phyloP scores from a whole-genome alignment of 1,140 invertebrate species.

The Periplaneta americana region DNA sequence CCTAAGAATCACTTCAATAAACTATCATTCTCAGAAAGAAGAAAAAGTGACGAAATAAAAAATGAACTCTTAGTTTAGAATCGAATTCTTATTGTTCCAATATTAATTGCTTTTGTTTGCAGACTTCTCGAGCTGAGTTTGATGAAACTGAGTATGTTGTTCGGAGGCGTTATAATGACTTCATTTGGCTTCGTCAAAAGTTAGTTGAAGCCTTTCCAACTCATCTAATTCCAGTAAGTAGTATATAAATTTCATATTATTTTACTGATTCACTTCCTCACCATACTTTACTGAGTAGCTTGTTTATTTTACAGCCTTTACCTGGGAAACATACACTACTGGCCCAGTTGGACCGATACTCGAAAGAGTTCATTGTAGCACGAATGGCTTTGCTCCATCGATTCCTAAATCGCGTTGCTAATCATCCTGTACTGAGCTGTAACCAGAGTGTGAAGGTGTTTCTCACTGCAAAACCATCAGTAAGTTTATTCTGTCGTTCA shows the following conservation, averaged over 20 bases:
- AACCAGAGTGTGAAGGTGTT: slow-evolving; percentile 62
- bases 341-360: slow-evolving; percentile 66
- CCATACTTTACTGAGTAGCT: too few species aligned
- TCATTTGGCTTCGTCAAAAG: slow-evolving; percentile 63
- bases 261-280: too few species aligned
- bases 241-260: too few species aligned
- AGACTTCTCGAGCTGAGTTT: slow-evolving; percentile 61
- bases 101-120: slow-evolving; percentile 25
- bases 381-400: slow-evolving; percentile 64
- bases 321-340: slow-evolving; percentile 67
- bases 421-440: slow-evolving; percentile 67
- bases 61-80: too few species aligned
- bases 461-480: slow-evolving; percentile 59
- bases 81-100: too few species aligned
- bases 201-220: slow-evolving; percentile 59
- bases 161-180: slow-evolving; percentile 68
- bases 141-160: slow-evolving; percentile 61
- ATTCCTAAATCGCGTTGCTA: slow-evolving; percentile 57
- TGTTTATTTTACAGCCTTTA: slow-evolving; percentile 59
- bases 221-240: slow-evolving; percentile 59
- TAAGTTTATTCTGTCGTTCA: slow-evolving; percentile 41
- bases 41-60: too few species aligned
- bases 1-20: too few species aligned
- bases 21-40: too few species aligned
- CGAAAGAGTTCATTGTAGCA: slow-evolving; percentile 64